Conservation (phyloP, 2,797 vertebrate species). For the Anguilla anguilla region DNA sequence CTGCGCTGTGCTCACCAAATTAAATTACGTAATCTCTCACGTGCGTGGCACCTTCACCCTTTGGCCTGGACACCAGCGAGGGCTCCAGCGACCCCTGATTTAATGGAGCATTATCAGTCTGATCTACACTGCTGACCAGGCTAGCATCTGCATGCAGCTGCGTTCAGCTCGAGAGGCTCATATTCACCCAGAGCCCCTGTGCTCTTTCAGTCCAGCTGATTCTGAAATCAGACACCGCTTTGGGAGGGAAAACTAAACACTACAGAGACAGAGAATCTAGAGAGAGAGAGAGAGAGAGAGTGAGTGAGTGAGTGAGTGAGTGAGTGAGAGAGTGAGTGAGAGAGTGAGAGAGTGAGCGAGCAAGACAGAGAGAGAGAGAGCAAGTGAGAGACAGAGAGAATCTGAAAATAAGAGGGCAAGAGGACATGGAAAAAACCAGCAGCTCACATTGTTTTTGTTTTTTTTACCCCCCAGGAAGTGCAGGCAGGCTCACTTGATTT, state of each 20-base stretch:
- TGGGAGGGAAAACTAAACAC: not conserved
- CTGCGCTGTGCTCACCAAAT: not conserved
- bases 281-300: not conserved
- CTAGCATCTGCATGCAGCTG: too few species aligned
- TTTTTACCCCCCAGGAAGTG: not conserved
- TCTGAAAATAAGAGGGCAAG: not conserved
- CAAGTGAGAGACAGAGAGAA: not conserved
- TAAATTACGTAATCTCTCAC: not conserved
- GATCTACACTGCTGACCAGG: too few species aligned
- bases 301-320: not conserved
- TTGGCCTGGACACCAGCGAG: not conserved
- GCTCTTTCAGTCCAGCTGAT: too few species aligned
- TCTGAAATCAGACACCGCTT: not conserved
- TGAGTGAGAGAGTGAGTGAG: not conserved
- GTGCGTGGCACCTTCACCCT: not conserved
- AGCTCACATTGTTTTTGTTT: not conserved
- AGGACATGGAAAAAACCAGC: not conserved
- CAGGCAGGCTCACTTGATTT: not conserved
- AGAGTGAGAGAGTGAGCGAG: not conserved
- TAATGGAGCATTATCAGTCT: not conserved
- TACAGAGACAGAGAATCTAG: not conserved
- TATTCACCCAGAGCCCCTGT: too few species aligned
- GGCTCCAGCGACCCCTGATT: not conserved
- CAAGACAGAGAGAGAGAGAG: not conserved
- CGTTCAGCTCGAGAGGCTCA: too few species aligned